phyloP scores from a whole-genome alignment of 1,140 invertebrate species.

The Drosophila pallidifrons region DNA sequence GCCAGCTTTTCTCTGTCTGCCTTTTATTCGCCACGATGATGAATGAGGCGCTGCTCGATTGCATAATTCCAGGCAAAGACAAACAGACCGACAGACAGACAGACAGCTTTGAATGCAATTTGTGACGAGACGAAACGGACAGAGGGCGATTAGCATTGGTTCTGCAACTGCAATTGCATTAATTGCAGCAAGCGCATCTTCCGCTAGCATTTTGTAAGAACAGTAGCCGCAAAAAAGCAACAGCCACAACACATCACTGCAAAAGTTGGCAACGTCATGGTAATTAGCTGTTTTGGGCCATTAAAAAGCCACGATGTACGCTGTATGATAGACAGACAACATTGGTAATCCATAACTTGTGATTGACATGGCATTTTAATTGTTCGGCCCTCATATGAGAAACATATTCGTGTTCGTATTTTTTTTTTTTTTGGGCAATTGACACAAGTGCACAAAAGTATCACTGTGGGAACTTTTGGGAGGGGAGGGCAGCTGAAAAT shows the following conservation, averaged over 20 bases:
- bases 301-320: slow-evolving; percentile 24
- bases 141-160: slow-evolving; percentile 50
- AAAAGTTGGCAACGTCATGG: slow-evolving; percentile 39
- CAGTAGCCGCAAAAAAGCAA: slow-evolving; percentile 42
- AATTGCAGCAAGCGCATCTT: slow-evolving; percentile 71
- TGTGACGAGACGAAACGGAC: slow-evolving; percentile 15
- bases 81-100: neutral
- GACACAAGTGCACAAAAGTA: slow-evolving; percentile 51
- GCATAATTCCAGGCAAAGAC: slow-evolving; percentile 50
- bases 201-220: slow-evolving; percentile 63
- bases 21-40: slow-evolving; percentile 52
- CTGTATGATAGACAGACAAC: slow-evolving; percentile 17
- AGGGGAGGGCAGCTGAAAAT: slow-evolving; percentile 26
- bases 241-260: neutral
- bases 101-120: slow-evolving; percentile 43
- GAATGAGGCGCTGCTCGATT: slow-evolving; percentile 47
- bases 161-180: slow-evolving; percentile 70
- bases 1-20: slow-evolving; percentile 27
- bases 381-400: slow-evolving; percentile 57
- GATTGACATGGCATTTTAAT: slow-evolving; percentile 81
- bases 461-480: slow-evolving; percentile 62
- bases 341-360: slow-evolving; percentile 63
- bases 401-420: neutral
- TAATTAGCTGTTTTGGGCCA: slow-evolving; percentile 59
- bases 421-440: slow-evolving; percentile 43